These are phyloP conservation scores for Spilosoma lubricipeda DNA, from an alignment of 2,888 invertebrate species.

Conservation along the genomic window DNA sequence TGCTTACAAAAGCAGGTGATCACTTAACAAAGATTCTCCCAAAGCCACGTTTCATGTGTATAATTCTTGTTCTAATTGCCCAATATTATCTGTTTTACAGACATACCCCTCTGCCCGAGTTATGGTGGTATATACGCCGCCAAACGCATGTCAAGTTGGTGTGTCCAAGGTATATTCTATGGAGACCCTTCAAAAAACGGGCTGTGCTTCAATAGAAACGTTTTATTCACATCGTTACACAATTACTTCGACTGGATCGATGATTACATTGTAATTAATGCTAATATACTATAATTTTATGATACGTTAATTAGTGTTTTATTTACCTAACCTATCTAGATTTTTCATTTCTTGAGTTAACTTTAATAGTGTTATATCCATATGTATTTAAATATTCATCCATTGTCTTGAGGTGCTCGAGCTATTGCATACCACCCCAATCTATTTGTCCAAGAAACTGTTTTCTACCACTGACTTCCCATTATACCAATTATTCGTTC, in stretches of 20 bases:
- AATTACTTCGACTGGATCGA: constrained; percentile 57
- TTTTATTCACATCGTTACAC: constrained; percentile 64
- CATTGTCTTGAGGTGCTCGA: too few relatives aligned
- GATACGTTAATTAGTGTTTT: constrained; percentile 3
- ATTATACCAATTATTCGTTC: too few relatives aligned
- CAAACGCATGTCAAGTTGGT: constrained; percentile 57
- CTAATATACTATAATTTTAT: constrained; percentile 21
- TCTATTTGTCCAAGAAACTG: too few relatives aligned
- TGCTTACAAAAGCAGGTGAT: too few relatives aligned
- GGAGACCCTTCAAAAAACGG: constrained; percentile 62
- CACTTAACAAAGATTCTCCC: too few relatives aligned
- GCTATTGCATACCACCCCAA: too few relatives aligned
- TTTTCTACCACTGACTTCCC: too few relatives aligned
- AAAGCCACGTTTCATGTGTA: too few relatives aligned
- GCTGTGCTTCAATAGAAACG: constrained; percentile 65
- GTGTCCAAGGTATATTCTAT: constrained; percentile 65
- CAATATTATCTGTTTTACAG: constrained; percentile 54
- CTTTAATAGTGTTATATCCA: neutral
- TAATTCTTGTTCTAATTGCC: neutral
- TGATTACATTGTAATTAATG: constrained; percentile 36
- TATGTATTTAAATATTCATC: too few relatives aligned
- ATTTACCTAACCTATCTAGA: neutral
- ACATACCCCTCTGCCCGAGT: constrained; percentile 73
- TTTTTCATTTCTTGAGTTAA: neutral
- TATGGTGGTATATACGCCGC: constrained; percentile 71